These are phyloP conservation scores for Chrysaora quinquecirrha DNA, from an alignment of 30 jellyfish, hydroid and myxozoan species.

Conservation along the genomic window DNA sequence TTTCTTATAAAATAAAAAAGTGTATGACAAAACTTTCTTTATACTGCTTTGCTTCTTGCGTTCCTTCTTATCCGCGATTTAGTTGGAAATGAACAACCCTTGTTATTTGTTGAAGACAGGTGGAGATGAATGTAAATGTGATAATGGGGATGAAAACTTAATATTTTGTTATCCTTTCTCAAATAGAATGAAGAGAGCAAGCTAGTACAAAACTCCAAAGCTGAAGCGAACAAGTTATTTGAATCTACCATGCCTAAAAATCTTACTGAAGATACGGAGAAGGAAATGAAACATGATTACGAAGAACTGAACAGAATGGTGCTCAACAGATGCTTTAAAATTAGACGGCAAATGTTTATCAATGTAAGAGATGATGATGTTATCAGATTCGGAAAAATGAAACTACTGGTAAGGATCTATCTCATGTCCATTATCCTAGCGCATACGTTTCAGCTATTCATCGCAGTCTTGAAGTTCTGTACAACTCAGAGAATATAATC, in stretches of 20 bases:
- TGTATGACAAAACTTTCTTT: no score
- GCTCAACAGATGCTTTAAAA: not conserved
- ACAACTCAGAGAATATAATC: no score
- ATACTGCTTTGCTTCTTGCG: no score
- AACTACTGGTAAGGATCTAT: constrained; percentile 26
- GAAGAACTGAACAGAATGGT: constrained; percentile 35
- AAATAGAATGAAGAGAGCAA: constrained; percentile 35
- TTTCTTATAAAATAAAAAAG: no score
- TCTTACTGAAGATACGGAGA: constrained; percentile 12
- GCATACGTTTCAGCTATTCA: no score
- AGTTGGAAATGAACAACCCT: no score
- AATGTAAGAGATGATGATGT: constrained; percentile 14
- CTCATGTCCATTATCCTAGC: no score
- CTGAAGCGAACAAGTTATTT: constrained; percentile 3
- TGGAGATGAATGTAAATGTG: no score
- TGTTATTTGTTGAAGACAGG: no score
- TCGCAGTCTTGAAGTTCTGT: no score
- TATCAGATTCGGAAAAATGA: constrained; percentile 5
- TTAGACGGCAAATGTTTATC: constrained; percentile 16
- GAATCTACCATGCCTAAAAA: constrained; percentile 20
- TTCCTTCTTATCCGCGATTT: no score
- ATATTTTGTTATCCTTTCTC: not conserved
- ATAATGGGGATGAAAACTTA: no score
- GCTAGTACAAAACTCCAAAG: constrained; percentile 18
- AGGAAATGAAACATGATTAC: constrained; percentile 15